Base-by-base conservation (phyloP, 2,113 vertebrate genomes). In the Otolemur garnettii region DNA sequence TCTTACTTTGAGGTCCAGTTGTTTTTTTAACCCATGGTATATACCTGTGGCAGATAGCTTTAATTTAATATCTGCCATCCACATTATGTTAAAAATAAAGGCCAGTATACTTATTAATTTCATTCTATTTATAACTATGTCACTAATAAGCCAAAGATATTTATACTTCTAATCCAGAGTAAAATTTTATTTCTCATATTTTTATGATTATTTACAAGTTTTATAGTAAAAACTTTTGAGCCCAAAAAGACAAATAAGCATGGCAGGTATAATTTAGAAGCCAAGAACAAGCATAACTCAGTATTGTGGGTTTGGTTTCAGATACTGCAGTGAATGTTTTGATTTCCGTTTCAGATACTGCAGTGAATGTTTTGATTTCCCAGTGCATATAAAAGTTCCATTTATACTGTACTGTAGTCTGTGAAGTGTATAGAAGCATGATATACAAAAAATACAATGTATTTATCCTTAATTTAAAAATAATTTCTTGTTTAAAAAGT, bases 71-170 rank as follows among this genome's bases (percentile, higher is more conserved):
- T 91, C 45, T 90, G 87, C 92, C 45, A 72, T 75, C 5, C n/a
- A 53, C 6, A 62, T 71, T 80, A 42, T 87, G 33, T 55, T 80
- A 85, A 96, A 26, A 96, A 81, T 8, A 4, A n/a, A 82, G 6
- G 38, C 53, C 30, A 86, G 91, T 96, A 64, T 82, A 94, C 55
- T 96, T 71, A 66, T 84, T 69, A 96, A 72, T 96, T 93, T 59
- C 14, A 90, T 95, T 91, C 53, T 77, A 2, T 88, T 68, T 92
- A 62, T 75, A 38, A 85, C 10, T 8, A 55, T 42, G 26, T 68
- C 19, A 89, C 85, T 96, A 95, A 79, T 95, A 91, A 92, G 60
- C n/a, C 38, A 72, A 26, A 90, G 68, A 94, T 81, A 89, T 24
- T 90, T 90, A 87, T 53, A 83, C 92, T 72, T 91, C 26, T 86